phyloP scores from a whole-genome alignment of 2,888 invertebrate genomes.

The Trilocha varians region DNA sequence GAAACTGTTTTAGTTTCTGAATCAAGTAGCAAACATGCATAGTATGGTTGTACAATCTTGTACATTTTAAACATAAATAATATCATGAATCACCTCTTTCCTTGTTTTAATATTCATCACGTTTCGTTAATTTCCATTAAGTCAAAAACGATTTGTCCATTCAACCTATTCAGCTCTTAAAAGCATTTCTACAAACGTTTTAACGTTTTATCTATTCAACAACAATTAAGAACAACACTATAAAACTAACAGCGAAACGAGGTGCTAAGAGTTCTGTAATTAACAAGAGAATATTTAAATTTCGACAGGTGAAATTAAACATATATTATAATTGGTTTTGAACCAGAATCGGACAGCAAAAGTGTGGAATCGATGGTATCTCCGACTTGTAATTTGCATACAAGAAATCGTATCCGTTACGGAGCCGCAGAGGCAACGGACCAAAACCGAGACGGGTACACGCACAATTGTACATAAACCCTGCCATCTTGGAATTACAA shows the following conservation, averaged over 20 bases:
- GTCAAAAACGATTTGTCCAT: no score
- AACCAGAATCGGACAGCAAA: neutral
- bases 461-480: neutral
- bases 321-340: neutral
- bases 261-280: neutral
- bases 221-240: neutral
- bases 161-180: no score
- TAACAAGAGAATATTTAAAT: neutral
- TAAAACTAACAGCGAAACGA: neutral
- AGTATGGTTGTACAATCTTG: no score
- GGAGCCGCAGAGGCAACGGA: conserved; percentile 23
- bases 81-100: no score
- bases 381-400: conserved; percentile 4
- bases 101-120: no score
- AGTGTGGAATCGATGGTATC: neutral
- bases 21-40: no score
- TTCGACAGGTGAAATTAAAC: neutral
- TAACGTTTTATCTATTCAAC: neutral
- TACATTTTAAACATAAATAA: no score
- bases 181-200: no score
- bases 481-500: no score
- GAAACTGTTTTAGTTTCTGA: no score
- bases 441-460: conserved; percentile 26
- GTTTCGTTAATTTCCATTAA: no score
- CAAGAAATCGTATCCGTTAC: conserved; percentile 37